Evolutionary conservation across 2,113 vertebrate genomes (phyloP).

Genomic region (Anoura caudifer): DNA sequence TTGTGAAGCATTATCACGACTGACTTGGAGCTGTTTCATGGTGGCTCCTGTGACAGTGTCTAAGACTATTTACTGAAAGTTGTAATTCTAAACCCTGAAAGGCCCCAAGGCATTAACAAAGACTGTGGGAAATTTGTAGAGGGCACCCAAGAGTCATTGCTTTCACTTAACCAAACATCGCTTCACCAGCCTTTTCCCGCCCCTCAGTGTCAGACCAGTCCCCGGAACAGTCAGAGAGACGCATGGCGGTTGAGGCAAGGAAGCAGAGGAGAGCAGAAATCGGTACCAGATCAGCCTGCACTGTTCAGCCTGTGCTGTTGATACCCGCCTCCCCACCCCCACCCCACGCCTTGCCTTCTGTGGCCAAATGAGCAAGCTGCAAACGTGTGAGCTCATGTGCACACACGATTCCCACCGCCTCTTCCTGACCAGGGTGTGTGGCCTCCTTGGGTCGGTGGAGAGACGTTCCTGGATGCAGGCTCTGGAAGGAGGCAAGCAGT

Average conservation of each 20-base stretch:
- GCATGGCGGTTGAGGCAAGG: neutral
- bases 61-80: constrained; percentile 38
- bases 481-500: neutral
- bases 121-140: constrained; percentile 53
- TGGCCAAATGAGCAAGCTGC: neutral
- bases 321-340: too few relatives aligned
- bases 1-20: neutral
- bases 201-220: constrained; percentile 45
- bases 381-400: neutral
- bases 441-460: neutral
- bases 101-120: constrained; percentile 48
- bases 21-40: neutral
- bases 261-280: neutral
- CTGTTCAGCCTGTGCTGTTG: neutral
- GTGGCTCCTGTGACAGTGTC: neutral
- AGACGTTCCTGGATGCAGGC: neutral
- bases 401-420: neutral
- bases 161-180: constrained; percentile 36
- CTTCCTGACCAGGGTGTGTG: neutral
- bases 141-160: constrained; percentile 31
- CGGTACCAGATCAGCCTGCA: fast-evolving
- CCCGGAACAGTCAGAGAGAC: constrained; percentile 50
- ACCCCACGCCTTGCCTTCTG: neutral
- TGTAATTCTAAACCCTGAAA: constrained; percentile 45
- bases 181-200: constrained; percentile 58